phyloP scores from a whole-genome alignment of 2,797 vertebrate genomes.

The Threskiornis aethiopicus region DNA sequence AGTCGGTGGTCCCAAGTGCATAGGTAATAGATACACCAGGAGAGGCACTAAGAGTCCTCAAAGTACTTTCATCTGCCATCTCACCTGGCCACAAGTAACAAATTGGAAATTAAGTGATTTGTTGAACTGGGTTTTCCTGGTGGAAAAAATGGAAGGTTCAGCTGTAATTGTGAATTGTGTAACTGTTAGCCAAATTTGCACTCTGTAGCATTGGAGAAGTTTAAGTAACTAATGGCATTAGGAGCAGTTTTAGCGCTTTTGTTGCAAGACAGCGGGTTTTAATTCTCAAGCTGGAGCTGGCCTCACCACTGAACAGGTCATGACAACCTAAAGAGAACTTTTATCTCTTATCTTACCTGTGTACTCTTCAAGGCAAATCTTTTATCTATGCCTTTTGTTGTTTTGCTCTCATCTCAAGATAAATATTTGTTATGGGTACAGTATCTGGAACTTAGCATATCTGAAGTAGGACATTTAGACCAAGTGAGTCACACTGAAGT shows the following conservation, averaged over 20 bases:
- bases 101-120: background rate
- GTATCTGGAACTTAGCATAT: constrained; percentile 4
- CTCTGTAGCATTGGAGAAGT: background rate
- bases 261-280: background rate
- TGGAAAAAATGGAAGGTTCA: background rate
- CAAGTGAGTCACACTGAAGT: constrained; percentile 8
- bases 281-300: background rate
- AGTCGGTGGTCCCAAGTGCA: background rate
- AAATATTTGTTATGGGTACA: constrained; percentile 13
- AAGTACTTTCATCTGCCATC: background rate
- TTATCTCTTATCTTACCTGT: background rate
- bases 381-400: background rate
- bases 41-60: background rate
- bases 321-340: background rate
- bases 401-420: background rate
- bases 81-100: background rate
- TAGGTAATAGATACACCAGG: background rate
- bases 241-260: background rate
- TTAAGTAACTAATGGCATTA: background rate
- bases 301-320: background rate
- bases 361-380: background rate
- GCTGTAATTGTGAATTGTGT: background rate
- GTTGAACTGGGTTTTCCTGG: background rate
- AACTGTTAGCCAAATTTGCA: background rate
- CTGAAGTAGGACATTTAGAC: constrained; percentile 23